These are phyloP conservation scores for Drosophila eohydei DNA, from an alignment of 2,888 invertebrate genomes.

Conservation along the genomic window DNA sequence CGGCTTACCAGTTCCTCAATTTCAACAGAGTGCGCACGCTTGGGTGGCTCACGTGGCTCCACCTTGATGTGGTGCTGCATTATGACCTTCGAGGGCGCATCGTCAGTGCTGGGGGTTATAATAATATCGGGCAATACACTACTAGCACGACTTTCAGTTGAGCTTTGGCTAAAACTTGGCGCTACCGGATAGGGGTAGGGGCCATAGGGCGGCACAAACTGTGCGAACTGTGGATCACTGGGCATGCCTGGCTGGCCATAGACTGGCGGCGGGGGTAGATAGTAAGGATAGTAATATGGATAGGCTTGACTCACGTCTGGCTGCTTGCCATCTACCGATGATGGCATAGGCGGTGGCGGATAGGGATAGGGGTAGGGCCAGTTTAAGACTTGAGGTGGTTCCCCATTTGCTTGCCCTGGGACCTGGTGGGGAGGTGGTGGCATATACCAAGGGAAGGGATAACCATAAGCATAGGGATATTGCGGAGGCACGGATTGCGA, in stretches of 20 bases:
- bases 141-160: constrained; percentile 74
- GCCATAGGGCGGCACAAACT: constrained; percentile 65
- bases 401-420: constrained; percentile 40
- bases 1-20: constrained; percentile 66
- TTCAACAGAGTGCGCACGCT: constrained; percentile 69
- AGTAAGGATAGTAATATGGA: constrained; percentile 80
- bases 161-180: constrained; percentile 73
- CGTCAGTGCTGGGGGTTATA: constrained; percentile 83
- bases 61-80: constrained; percentile 75
- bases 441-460: constrained; percentile 81
- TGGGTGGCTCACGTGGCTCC: constrained; percentile 63
- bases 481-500: constrained; percentile 73
- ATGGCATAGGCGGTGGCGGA: constrained; percentile 69
- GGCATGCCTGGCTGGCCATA: constrained; percentile 49
- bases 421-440: constrained; percentile 61
- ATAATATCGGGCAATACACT: constrained; percentile 83
- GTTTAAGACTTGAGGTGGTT: constrained; percentile 52
- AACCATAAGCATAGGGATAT: constrained; percentile 81
- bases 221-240: constrained; percentile 43
- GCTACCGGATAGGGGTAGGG: constrained; percentile 72
- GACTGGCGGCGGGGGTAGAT: constrained; percentile 67
- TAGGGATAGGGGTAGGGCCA: constrained; percentile 81
- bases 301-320: constrained; percentile 71
- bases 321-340: constrained; percentile 53
- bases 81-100: constrained; percentile 78